phyloP scores from a whole-genome alignment of 2,888 invertebrate species.

The Megastigmus dorsalis region DNA sequence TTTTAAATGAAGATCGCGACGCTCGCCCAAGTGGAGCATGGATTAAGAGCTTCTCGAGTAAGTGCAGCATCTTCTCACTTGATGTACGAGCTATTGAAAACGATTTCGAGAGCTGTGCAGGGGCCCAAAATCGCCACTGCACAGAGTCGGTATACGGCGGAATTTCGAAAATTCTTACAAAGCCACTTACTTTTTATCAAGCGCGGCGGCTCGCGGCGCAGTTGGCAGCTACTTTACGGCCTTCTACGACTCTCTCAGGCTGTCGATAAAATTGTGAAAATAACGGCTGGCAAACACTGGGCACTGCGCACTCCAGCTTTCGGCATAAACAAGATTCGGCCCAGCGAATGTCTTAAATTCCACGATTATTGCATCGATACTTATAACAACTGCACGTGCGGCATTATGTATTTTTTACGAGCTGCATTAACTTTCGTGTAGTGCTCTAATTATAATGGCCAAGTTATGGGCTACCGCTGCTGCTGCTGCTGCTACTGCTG shows the following conservation, averaged over 20 bases:
- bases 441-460: no score
- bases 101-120: background rate
- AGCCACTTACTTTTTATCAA: conserved; percentile 29
- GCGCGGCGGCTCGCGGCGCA: background rate
- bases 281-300: conserved; percentile 15
- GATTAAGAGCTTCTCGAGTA: no score
- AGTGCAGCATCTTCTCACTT: background rate
- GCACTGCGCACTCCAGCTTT: no score
- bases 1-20: no score
- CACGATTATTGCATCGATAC: background rate
- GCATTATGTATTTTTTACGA: no score
- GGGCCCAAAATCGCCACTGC: background rate
- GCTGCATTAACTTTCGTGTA: no score
- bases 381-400: conserved; percentile 30
- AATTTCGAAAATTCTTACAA: conserved; percentile 15
- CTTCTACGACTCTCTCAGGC: conserved; percentile 25
- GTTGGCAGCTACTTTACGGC: background rate
- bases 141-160: background rate
- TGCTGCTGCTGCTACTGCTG: no score
- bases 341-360: background rate
- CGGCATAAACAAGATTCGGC: conserved; percentile 21
- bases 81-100: no score
- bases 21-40: no score
- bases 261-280: conserved; percentile 19
- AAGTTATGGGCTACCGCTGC: no score